Percentiles rank a stretch among this genome's conserved stretches.
These are phyloP conservation scores for Chaenogobius annularis DNA, from an alignment of 2,113 vertebrate genomes.

Conservation along the genomic window DNA sequence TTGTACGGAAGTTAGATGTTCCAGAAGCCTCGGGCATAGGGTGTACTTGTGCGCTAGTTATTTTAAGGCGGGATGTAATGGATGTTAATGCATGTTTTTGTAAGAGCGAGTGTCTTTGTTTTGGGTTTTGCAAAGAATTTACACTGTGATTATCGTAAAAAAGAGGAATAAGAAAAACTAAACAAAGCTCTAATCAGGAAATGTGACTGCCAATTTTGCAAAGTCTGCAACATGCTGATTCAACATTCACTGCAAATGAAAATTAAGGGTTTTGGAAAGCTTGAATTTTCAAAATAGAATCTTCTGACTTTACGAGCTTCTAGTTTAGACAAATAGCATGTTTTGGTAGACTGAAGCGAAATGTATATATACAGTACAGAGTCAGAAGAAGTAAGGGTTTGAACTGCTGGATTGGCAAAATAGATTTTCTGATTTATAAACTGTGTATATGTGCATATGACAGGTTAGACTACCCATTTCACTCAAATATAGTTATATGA, in stretches of 20 bases:
- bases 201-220: neutral
- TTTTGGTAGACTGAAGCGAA: neutral
- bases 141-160: slow-evolving; percentile 1
- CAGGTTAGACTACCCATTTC: neutral
- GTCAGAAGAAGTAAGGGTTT: neutral
- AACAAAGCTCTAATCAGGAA: neutral
- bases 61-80: slow-evolving; percentile 23
- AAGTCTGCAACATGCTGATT: neutral
- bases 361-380: neutral
- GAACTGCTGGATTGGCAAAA: neutral
- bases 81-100: slow-evolving; percentile 9
- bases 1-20: slow-evolving; percentile 19
- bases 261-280: neutral
- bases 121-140: neutral
- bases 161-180: neutral
- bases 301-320: neutral
- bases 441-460: neutral
- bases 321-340: neutral
- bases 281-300: neutral
- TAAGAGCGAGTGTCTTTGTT: neutral
- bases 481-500: no score
- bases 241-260: neutral
- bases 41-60: neutral
- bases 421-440: neutral
- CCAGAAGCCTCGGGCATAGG: slow-evolving; percentile 4